Conservation (phyloP, 2,113 vertebrate genomes). For the Jaculus jaculus region DNA sequence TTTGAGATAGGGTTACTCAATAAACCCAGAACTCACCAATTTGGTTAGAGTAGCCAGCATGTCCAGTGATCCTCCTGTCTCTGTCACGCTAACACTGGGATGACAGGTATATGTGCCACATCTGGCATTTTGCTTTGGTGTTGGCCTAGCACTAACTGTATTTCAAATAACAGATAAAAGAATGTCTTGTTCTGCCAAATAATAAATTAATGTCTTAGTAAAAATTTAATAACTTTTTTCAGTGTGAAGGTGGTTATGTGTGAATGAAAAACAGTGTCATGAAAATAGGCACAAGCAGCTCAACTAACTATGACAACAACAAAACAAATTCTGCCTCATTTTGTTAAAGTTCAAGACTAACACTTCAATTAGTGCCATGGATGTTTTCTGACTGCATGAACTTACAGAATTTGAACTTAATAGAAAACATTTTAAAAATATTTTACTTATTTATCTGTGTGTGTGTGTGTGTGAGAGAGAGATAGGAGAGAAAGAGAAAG, state of each 20-base stretch:
- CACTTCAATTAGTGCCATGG: neutral
- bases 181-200: conserved; percentile 25
- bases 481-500: too few relatives aligned
- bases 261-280: conserved; percentile 65
- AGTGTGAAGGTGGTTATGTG: conserved; percentile 57
- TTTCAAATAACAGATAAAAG: conserved; percentile 11
- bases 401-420: neutral
- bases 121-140: too few relatives aligned
- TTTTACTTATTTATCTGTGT: too few relatives aligned
- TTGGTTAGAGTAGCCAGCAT: too few relatives aligned
- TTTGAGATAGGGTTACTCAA: too few relatives aligned
- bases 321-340: conserved; percentile 31
- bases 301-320: conserved; percentile 36
- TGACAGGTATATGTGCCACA: too few relatives aligned
- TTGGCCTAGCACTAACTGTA: neutral
- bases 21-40: too few relatives aligned
- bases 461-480: too few relatives aligned
- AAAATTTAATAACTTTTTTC: conserved; percentile 64
- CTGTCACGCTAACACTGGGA: too few relatives aligned
- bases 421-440: neutral
- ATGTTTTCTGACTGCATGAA: conserved; percentile 19
- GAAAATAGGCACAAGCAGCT: conserved; percentile 49
- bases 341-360: conserved; percentile 42
- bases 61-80: too few relatives aligned
- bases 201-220: conserved; percentile 15